Conservation (phyloP, 64 coral and sea anemone species). For the Montipora sp. region DNA sequence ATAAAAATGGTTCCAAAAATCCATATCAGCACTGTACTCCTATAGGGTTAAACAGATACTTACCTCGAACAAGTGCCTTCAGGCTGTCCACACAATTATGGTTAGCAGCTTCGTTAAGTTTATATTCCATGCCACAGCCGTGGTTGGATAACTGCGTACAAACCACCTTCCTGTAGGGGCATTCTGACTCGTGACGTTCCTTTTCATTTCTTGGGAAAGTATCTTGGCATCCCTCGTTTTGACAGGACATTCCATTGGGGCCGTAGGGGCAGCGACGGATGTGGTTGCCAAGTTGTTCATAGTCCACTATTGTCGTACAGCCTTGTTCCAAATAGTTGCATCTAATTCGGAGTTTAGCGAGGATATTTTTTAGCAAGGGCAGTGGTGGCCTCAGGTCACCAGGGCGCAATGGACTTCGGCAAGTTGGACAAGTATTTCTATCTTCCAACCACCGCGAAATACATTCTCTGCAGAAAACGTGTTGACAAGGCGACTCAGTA, state of each 20-base stretch:
- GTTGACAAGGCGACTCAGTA: conserved; percentile 53
- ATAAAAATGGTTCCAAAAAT: no score
- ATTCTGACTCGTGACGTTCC: conserved; percentile 24
- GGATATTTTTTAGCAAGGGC: conserved; percentile 59
- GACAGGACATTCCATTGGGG: conserved; percentile 13
- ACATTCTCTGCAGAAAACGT: conserved; percentile 75
- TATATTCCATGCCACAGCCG: conserved; percentile 49
- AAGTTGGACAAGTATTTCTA: conserved; percentile 63
- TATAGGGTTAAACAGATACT: background rate
- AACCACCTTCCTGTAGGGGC: conserved; percentile 20
- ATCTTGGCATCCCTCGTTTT: conserved; percentile 28
- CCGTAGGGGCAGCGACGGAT: background rate
- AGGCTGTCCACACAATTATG: conserved; percentile 45
- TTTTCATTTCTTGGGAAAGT: conserved; percentile 31
- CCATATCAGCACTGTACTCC: no score
- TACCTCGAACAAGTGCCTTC: background rate
- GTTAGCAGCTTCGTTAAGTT: background rate
- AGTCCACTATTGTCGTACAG: conserved; percentile 27
- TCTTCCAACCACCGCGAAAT: conserved; percentile 60
- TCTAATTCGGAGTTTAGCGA: conserved; percentile 48
- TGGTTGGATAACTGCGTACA: background rate
- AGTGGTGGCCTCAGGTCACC: conserved; percentile 33
- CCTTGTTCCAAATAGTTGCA: conserved; percentile 39
- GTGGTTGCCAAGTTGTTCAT: conserved; percentile 20
- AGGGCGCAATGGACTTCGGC: conserved; percentile 30